Evolutionary conservation across 2,113 vertebrate genomes (phyloP), one percentile per base, ranked within the genome.

Genomic region (Calypte anna): DNA sequence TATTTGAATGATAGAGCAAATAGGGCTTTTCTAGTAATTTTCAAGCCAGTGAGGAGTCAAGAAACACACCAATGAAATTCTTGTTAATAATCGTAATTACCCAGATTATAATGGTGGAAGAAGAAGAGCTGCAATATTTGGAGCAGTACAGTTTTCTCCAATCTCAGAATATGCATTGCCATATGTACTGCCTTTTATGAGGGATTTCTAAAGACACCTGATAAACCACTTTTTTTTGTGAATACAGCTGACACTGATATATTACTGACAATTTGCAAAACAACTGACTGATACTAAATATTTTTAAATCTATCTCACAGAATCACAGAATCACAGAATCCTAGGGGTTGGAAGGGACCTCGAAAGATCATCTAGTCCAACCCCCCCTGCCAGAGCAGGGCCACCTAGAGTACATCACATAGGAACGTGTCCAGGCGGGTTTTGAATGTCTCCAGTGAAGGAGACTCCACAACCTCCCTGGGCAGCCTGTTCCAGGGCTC

Each of bases 141-240:
- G 25, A 86, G 5, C 3, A 64, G 5, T 64, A 43, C 2, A 40
- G 10, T 40, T 88, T 51, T 75, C 7, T 46, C 31, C 16, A 53
- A 0, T 27, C 33, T 75, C 33, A 36, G n/a, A 54, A 57, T 69
- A 78, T 0, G 0, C 24, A 22, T 33, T 43, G 5, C 24, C 33
- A 70, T 33, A 33, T 33, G n/a, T 57, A 27, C 5, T 20, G 6
- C 2, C 2, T 72, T 82, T 70, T 51, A 40, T 5, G 28, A 31
- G 19, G 18, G 12, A 63, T 81, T 79, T 91, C 63, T 48, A 46
- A 70, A 87, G 17, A 51, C 2, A 57, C 19, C 66, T 44, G 6
- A 1, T 1, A 81, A 89, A 43, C 2, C 38, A 40, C 8, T 40
- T 40, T 33, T 30, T 61, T 50, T 53, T 40, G 16, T 48, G 23